Evolutionary conservation across 2,888 invertebrate species (phyloP), one percentile per base, ranked within the genome.

Genomic region (Chymomyza fuscimana): DNA sequence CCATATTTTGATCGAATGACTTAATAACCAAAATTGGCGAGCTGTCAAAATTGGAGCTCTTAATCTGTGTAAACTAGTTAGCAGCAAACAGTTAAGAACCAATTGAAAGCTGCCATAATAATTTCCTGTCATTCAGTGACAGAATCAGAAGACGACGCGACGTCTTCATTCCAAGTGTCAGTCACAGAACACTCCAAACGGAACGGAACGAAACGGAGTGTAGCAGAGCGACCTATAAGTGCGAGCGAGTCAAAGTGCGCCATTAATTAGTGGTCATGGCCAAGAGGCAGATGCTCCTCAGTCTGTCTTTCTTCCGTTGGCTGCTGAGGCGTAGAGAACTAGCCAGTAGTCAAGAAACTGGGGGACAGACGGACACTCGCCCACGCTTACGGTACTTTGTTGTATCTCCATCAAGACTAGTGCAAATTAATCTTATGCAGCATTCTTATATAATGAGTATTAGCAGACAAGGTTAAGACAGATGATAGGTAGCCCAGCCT

Each of bases 321-420:
- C 76, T 73, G 77, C 76, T 78, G 74, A 86, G 79, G 79, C 77
- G 83, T 70, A 73, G 62, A 70, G 75, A 76, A 72, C 19, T 5
- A 56, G 36, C 52, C 64, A 32, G 16, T 40, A 64, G 54, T 52
- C 64, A 54, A 36, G n/a, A 54, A 63, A 25, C 25, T 25, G 25
- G 2, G 7, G 59, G n/a, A 46, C 12, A 22, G 52, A 36, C 19
- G 29, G 16, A 5, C n/a, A 63, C 75, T 78, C 88, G 81, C 84
- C 84, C 86, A 84, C 84, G 84, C 84, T 87, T 87, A 83, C 84
- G 88, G 84, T 86, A 86, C 84, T 81, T 82, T 72, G 32, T 61
- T 51, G 61, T 60, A 56, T 54, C 61, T 29, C 12, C 15, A 63
- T 29, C 16, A 36, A 29, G 69, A 66, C 74, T 65, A 68, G 84